Base-by-base conservation (phyloP, 2,888 invertebrate species). In the Agrotis ipsilon region DNA sequence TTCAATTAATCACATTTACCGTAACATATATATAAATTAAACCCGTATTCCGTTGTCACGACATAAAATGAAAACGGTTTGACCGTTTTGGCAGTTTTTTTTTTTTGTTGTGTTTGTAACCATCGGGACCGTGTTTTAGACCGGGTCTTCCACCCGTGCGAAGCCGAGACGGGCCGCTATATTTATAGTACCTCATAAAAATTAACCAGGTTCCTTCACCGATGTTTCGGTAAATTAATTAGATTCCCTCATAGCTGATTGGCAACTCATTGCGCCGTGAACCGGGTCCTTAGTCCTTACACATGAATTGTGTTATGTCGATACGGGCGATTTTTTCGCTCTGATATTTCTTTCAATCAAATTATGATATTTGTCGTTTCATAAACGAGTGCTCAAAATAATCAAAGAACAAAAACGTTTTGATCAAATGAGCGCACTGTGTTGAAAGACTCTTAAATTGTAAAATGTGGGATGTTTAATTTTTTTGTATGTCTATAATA, bases 301-400 rank as follows among this genome's bases (percentile, higher is more conserved):
- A 62, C 64, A 58, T 58, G 68, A 72, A 65, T 55, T 58, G 32
- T 54, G n/a, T 71, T 59, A 21, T 46, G 52, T 39, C 63, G 45
- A 51, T 57, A 58, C 49, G 43, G 59, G 45, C 5, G 59, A 65
- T 60, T 62, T 55, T 43, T 73, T 54, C 27, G 54, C 65, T 66
- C 70, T 75, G 78, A 78, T 77, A 78, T 70, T 78, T 68, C 57
- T 68, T 65, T 52, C 60, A 79, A 83, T 72, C 64, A 75, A 80
- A 74, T 80, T 57, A 71, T 48, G n/a, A 24, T 24, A 11, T 69
- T 68, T 61, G 73, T 69, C 68, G 51, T 63, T 49, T 57, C 48
- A 57, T 63, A 54, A 61, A 64, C 27, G 49, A 68, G 76, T 60
- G 68, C 64, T 61, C 57, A 80, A 61, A 57, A 32, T 52, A 68